Evolutionary conservation across 2,888 invertebrate genomes (phyloP).

Genomic region (Macaria notata): DNA sequence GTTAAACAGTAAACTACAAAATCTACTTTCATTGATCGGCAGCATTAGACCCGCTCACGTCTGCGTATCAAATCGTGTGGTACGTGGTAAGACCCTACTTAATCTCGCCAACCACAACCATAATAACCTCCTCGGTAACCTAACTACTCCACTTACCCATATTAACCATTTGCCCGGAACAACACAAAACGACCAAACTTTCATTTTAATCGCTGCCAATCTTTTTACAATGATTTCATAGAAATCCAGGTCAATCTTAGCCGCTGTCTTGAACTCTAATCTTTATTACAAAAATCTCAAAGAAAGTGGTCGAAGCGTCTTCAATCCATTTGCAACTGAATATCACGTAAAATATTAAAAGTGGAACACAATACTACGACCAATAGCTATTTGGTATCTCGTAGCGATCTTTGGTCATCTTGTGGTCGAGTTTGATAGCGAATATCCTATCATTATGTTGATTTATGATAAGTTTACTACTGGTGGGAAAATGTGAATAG

Average conservation of each 20-base stretch:
- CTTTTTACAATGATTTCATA: conserved; percentile 28
- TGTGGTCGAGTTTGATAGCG: conserved; percentile 43
- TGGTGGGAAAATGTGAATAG: conserved; percentile 12
- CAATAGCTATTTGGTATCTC: conserved; percentile 35
- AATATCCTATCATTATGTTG: conserved; percentile 38
- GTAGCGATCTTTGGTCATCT: conserved; percentile 35
- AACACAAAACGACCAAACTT: conserved; percentile 28
- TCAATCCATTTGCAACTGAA: conserved; percentile 26
- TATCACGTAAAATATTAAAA: conserved; percentile 47
- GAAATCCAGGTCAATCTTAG: conserved; percentile 28
- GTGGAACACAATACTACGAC: conserved; percentile 30
- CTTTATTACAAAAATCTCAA: conserved; percentile 21
- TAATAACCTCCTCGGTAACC: conserved; percentile 30
- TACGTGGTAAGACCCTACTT: conserved; percentile 43
- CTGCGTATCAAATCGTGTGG: conserved; percentile 52
- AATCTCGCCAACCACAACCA: conserved; percentile 52
- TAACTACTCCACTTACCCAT: conserved; percentile 29
- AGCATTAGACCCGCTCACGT: conserved; percentile 54
- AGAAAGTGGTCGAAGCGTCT: conserved; percentile 22
- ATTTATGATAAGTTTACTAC: conserved; percentile 35
- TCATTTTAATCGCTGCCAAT: conserved; percentile 32
- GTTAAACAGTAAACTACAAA: conserved; percentile 36
- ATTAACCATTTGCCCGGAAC: conserved; percentile 3
- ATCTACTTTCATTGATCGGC: conserved; percentile 54
- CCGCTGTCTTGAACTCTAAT: conserved; percentile 16